Percentiles rank a stretch among this genome's conserved stretches.
Evolutionary conservation across 2,888 invertebrate species (phyloP).

Genomic region (Ryuthela nishihirai): DNA sequence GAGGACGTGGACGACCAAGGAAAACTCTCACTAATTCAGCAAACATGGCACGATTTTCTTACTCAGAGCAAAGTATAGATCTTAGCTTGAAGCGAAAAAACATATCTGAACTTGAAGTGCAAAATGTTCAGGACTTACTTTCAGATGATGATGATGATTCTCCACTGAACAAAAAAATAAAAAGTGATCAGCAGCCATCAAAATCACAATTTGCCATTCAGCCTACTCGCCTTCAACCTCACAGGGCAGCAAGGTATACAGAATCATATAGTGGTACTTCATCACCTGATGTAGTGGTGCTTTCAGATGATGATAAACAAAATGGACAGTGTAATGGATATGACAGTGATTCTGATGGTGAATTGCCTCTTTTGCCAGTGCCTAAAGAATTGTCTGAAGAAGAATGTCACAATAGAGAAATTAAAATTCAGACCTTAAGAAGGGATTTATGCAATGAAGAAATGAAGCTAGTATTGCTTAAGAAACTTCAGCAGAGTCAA

Average conservation of each 20-base stretch:
- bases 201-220: background rate
- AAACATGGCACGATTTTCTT: background rate
- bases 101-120: no score
- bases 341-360: conserved; percentile 27
- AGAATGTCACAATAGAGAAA: conserved; percentile 67
- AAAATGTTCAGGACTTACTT: no score
- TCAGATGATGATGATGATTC: no score
- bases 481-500: conserved; percentile 90
- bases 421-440: conserved; percentile 69
- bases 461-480: conserved; percentile 88
- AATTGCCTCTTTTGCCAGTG: conserved; percentile 16
- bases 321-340: conserved; percentile 9
- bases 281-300: conserved; percentile 13
- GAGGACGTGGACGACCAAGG: conserved; percentile 16
- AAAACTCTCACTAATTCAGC: conserved; percentile 9
- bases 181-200: no score
- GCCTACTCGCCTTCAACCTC: conserved; percentile 15
- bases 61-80: no score
- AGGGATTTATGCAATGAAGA: conserved; percentile 93
- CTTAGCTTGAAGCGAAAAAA: no score
- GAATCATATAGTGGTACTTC: conserved; percentile 22
- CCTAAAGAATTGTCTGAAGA: conserved; percentile 12
- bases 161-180: no score
- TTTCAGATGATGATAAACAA: conserved; percentile 17
- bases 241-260: conserved; percentile 22